Percentiles rank a stretch among this genome's conserved stretches.
phyloP scores from a whole-genome alignment of 2,888 invertebrate genomes.

The Polia nebulosa region DNA sequence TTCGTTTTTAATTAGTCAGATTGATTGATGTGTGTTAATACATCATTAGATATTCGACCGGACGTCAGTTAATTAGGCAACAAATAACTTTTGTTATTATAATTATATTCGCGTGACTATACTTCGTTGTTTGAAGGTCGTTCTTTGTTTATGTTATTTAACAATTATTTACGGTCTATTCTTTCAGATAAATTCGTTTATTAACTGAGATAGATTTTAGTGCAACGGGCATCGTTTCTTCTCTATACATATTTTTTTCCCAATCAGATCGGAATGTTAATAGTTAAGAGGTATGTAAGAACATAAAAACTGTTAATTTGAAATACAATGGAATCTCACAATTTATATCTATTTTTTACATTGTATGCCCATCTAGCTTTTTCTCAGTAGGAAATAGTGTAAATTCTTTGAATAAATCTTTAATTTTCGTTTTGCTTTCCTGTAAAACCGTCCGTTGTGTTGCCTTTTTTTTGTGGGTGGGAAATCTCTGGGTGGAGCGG shows the following conservation, averaged over 20 bases:
- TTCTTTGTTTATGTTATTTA: conserved; percentile 58
- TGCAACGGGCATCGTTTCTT: conserved; percentile 11
- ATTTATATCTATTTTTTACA: conserved; percentile 1
- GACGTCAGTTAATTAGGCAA: conserved; percentile 56
- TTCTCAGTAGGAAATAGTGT: background rate
- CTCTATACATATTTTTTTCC: conserved; percentile 34
- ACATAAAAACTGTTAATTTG: conserved; percentile 31
- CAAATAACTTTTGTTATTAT: conserved; percentile 51
- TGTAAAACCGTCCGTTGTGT: background rate
- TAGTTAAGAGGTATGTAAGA: conserved; percentile 25
- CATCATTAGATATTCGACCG: conserved; percentile 46
- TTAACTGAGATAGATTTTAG: background rate
- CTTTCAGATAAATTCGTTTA: conserved; percentile 4
- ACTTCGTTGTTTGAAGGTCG: conserved; percentile 58
- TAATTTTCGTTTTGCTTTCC: background rate
- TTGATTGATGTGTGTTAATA: conserved; percentile 78
- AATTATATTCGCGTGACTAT: conserved; percentile 49
- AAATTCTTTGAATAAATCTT: conserved; percentile 2
- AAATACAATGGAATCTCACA: conserved; percentile 18
- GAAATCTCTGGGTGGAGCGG: too few species aligned
- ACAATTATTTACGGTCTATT: conserved; percentile 48
- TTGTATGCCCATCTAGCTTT: background rate
- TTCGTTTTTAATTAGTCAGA: conserved; percentile 81
- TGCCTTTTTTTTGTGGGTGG: too few species aligned
- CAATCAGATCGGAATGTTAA: conserved; percentile 52